These are phyloP conservation scores for Solenodon paradoxus DNA, from an alignment of 2,113 vertebrate genomes.

Conservation along the genomic window DNA sequence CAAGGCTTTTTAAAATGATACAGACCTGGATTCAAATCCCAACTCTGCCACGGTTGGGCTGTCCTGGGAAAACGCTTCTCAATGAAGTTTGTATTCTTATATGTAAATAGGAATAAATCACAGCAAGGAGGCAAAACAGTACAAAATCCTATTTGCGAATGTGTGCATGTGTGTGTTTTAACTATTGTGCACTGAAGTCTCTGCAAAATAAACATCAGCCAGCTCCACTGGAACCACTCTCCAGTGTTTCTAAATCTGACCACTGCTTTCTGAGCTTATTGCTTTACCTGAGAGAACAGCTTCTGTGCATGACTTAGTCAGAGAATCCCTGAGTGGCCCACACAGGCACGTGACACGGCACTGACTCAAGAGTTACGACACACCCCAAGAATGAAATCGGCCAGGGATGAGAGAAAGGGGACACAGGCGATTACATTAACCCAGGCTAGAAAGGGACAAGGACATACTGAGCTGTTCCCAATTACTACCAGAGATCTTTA, in stretches of 20 bases:
- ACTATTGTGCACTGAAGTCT: not conserved
- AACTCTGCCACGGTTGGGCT: not conserved
- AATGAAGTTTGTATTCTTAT: not conserved
- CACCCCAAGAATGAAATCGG: not conserved
- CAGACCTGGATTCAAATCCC: not conserved
- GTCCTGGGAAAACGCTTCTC: not conserved
- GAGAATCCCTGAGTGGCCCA: not conserved
- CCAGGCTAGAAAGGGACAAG: not conserved
- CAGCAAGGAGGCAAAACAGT: not conserved
- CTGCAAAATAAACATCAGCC: not conserved
- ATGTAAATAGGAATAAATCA: not conserved
- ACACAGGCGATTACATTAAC: not conserved
- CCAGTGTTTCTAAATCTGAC: not conserved
- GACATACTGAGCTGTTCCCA: accelerated
- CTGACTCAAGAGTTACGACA: not conserved
- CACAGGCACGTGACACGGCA: not conserved
- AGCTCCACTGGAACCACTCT: not conserved
- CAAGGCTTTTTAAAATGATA: not conserved
- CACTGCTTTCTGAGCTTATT: no score
- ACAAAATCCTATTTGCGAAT: not conserved
- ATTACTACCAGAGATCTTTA: not conserved
- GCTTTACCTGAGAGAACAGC: accelerated
- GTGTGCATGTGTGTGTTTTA: accelerated
- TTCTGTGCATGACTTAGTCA: not conserved
- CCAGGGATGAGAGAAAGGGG: not conserved